Conservation (phyloP, 2,888 invertebrate species). For the Cerastis rubricosa region DNA sequence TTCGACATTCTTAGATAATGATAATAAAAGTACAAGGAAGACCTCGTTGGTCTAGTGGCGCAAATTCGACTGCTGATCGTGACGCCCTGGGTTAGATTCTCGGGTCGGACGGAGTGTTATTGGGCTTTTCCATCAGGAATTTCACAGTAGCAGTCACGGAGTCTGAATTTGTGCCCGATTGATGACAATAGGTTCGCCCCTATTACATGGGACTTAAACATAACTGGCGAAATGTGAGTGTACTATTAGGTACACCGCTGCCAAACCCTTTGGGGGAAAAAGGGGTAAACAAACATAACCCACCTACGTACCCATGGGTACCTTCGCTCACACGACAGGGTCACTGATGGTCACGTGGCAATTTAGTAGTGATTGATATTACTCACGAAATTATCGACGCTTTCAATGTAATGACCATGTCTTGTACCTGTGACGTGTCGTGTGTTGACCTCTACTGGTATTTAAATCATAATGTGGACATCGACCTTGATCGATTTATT, state of each 20-base stretch:
- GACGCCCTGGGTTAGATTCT: no score
- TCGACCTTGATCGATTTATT: slow-evolving; percentile 7
- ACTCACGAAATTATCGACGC: slow-evolving; percentile 12
- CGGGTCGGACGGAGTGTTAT: no score
- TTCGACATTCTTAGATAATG: no score
- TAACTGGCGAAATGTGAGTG: no score
- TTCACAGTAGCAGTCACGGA: no score
- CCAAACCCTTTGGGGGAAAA: no score
- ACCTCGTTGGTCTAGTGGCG: neutral
- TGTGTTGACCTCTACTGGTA: slow-evolving; percentile 14
- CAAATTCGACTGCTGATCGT: no score
- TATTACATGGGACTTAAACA: no score
- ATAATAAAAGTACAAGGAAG: neutral
- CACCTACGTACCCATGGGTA: slow-evolving; percentile 7
- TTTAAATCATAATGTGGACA: neutral
- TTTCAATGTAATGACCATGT: slow-evolving; percentile 14
- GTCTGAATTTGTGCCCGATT: no score
- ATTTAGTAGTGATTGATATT: slow-evolving; percentile 48
- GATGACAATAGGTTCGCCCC: no score
- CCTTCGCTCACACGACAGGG: neutral
- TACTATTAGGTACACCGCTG: no score
- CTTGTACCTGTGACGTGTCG: neutral
- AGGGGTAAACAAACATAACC: slow-evolving; percentile 23
- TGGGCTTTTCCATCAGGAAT: no score
- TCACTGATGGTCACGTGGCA: slow-evolving; percentile 20